These are phyloP conservation scores for Arvicola amphibius DNA, from an alignment of 2,797 vertebrate species.

Conservation along the genomic window DNA sequence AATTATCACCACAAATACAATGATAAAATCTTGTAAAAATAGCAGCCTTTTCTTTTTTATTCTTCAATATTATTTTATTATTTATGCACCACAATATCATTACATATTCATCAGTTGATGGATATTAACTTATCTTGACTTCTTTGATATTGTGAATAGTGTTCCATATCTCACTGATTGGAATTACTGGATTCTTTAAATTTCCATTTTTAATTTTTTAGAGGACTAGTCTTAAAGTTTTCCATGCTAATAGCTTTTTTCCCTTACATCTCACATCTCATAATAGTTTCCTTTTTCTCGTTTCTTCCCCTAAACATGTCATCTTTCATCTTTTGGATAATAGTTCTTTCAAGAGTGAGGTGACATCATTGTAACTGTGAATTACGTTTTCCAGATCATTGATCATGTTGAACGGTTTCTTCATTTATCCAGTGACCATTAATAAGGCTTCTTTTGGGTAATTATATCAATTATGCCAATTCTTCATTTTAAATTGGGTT, in stretches of 20 bases:
- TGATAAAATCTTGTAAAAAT: background rate
- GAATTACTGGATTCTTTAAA: background rate
- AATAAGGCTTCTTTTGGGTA: background rate
- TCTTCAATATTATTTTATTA: background rate
- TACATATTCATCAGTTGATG: background rate
- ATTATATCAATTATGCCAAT: background rate
- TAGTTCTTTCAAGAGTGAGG: background rate
- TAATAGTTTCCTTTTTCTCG: no score
- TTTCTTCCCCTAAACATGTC: background rate
- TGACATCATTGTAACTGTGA: background rate
- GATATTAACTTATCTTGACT: background rate
- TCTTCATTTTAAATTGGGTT: background rate
- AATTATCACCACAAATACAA: background rate
- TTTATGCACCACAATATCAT: background rate
- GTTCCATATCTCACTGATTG: background rate
- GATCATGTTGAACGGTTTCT: background rate
- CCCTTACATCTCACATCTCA: background rate
- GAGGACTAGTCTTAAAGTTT: background rate
- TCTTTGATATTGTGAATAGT: background rate
- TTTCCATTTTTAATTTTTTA: background rate
- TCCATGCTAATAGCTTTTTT: no score
- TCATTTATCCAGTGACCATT: background rate
- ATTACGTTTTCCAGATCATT: background rate
- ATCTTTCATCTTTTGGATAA: background rate
- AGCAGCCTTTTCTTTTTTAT: background rate